Percentiles rank a stretch among this genome's conserved stretches.
phyloP scores from a whole-genome alignment of 2,888 invertebrate species.

The Aphidius colemani region DNA sequence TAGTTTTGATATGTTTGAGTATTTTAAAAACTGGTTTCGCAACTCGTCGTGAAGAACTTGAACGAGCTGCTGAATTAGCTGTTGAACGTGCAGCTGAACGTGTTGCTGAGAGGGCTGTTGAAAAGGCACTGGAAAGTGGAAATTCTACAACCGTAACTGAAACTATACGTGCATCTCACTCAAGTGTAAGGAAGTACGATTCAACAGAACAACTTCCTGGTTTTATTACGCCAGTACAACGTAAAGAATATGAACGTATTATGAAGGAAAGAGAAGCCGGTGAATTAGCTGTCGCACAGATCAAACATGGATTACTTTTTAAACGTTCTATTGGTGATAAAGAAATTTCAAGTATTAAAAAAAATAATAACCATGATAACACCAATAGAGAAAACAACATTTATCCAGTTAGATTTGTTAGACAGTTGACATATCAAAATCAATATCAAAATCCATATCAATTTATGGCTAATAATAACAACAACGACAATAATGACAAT shows the following conservation, averaged over 20 bases:
- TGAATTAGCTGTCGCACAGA: conserved; percentile 32
- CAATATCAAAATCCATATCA: too few species aligned
- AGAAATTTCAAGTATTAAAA: not conserved
- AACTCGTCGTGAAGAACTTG: conserved; percentile 43
- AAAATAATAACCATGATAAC: not conserved
- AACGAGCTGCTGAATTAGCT: conserved; percentile 53
- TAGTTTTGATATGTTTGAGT: conserved; percentile 38
- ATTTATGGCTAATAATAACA: too few species aligned
- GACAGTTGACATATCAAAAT: too few species aligned
- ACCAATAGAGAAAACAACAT: not conserved
- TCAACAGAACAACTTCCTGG: conserved; percentile 34
- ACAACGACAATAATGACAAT: too few species aligned
- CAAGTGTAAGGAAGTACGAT: conserved; percentile 44
- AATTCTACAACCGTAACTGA: conserved; percentile 49
- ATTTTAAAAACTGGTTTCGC: conserved; percentile 30
- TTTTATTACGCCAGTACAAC: conserved; percentile 33
- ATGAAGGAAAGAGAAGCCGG: conserved; percentile 33
- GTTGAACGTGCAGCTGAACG: conserved; percentile 55
- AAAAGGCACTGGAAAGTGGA: conserved; percentile 52
- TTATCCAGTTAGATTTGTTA: not conserved
- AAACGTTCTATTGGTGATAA: conserved; percentile 18
- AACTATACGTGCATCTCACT: conserved; percentile 48
- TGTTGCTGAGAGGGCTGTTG: conserved; percentile 54
- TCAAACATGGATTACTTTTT: conserved; percentile 23
- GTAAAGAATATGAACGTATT: conserved; percentile 33